Evolutionary conservation across 2,888 invertebrate species (phyloP).

Genomic region (Drosophila putrida): DNA sequence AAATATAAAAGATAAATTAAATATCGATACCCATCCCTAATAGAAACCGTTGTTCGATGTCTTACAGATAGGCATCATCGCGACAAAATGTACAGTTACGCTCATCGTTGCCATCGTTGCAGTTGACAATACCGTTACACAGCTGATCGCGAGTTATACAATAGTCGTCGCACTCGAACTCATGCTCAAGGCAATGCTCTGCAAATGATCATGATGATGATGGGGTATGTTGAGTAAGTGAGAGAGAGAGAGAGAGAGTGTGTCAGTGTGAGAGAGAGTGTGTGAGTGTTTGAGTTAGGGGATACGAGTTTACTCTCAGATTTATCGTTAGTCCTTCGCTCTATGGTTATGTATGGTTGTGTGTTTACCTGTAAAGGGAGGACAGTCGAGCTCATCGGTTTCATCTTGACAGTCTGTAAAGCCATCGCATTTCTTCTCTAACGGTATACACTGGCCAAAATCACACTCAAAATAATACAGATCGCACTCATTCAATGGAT

Average conservation of each 20-base stretch:
- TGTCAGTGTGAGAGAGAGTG: constrained; percentile 17
- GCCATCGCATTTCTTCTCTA: constrained; percentile 88
- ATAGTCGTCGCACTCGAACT: constrained; percentile 87
- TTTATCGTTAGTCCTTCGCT: background rate
- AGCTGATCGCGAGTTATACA: constrained; percentile 88
- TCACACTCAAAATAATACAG: constrained; percentile 85
- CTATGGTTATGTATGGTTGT: constrained; percentile 3
- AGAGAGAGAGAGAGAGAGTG: constrained; percentile 9
- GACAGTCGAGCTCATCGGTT: constrained; percentile 87
- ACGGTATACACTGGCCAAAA: constrained; percentile 84
- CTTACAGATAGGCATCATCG: constrained; percentile 85
- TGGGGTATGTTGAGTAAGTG: constrained; percentile 4
- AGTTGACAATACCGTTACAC: constrained; percentile 86
- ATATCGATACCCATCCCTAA: no score
- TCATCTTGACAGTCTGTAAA: constrained; percentile 88
- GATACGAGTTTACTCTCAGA: constrained; percentile 14
- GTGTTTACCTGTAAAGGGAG: constrained; percentile 83
- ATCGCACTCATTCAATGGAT: constrained; percentile 81
- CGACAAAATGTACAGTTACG: constrained; percentile 85
- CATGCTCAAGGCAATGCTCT: constrained; percentile 84
- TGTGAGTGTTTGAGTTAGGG: background rate
- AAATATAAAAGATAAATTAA: no score
- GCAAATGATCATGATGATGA: constrained; percentile 54
- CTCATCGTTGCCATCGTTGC: constrained; percentile 87
- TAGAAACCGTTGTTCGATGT: constrained; percentile 21